phyloP scores from a whole-genome alignment of 2,797 vertebrate genomes.

The Phataginus tetradactyla region DNA sequence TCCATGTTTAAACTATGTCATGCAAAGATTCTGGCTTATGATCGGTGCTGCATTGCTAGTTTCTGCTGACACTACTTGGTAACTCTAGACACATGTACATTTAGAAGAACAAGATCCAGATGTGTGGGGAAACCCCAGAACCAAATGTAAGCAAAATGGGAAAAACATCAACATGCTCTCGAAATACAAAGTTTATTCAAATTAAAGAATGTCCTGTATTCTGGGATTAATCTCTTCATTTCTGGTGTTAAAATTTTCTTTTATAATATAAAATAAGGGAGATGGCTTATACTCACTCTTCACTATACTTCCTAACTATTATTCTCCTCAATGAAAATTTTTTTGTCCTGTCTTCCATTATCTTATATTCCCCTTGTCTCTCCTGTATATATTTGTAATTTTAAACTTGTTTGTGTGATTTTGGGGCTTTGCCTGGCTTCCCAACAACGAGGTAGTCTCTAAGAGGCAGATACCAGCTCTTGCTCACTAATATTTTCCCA shows the following conservation, averaged over 20 bases:
- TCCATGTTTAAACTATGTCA: not conserved
- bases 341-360: not conserved
- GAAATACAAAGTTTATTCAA: not conserved
- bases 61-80: not conserved
- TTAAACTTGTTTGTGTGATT: not conserved
- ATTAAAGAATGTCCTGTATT: not conserved
- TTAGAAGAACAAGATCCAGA: rapidly evolving
- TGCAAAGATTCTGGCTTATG: not conserved
- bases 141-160: not conserved
- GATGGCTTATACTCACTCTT: not conserved
- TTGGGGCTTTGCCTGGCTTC: not conserved
- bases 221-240: not conserved
- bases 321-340: not conserved
- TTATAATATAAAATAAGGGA: not conserved
- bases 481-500: not conserved
- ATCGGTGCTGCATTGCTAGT: not conserved
- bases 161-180: not conserved
- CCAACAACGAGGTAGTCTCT: no score
- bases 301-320: not conserved
- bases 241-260: not conserved
- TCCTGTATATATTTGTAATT: not conserved
- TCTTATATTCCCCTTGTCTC: not conserved
- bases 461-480: not conserved
- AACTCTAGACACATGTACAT: rapidly evolving
- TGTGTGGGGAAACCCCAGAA: not conserved